phyloP scores from a whole-genome alignment of 2,113 vertebrate genomes.

The Saimiri boliviensis region DNA sequence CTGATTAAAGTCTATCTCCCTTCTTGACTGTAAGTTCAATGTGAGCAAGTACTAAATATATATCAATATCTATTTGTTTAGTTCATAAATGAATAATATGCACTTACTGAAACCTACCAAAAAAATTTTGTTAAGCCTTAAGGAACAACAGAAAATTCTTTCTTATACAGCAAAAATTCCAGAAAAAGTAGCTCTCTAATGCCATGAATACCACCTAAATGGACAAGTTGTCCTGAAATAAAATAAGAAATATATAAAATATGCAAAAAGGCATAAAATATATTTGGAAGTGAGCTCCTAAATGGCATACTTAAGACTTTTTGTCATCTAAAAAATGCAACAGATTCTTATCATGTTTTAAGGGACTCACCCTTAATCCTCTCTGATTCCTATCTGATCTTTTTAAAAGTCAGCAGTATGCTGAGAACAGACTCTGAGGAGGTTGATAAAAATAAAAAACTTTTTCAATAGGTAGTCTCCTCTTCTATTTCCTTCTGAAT shows the following conservation, averaged over 20 bases:
- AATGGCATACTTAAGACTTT: slow-evolving; percentile 9
- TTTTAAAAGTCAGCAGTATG: slow-evolving; percentile 33
- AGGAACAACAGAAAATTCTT: neutral
- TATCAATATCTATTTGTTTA: neutral
- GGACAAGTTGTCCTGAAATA: slow-evolving; percentile 14
- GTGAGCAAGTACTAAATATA: neutral
- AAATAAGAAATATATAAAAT: neutral
- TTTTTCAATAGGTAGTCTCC: slow-evolving; percentile 40
- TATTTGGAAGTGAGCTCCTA: neutral
- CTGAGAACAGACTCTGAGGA: slow-evolving; percentile 50
- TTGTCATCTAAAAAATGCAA: slow-evolving; percentile 43
- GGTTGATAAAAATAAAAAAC: slow-evolving; percentile 54
- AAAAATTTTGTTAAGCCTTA: neutral
- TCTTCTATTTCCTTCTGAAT: slow-evolving; percentile 43
- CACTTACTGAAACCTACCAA: neutral
- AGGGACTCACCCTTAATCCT: neutral
- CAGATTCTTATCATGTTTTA: slow-evolving; percentile 19
- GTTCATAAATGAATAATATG: neutral
- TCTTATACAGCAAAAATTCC: neutral
- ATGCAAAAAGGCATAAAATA: slow-evolving; percentile 4
- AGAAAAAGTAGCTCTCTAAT: neutral
- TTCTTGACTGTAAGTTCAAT: slow-evolving; percentile 19
- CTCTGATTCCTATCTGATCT: slow-evolving; percentile 6
- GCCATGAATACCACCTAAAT: neutral
- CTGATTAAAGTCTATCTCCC: slow-evolving; percentile 11